Conservation (phyloP, 2,113 vertebrate genomes). For the Crotalus viridis region DNA sequence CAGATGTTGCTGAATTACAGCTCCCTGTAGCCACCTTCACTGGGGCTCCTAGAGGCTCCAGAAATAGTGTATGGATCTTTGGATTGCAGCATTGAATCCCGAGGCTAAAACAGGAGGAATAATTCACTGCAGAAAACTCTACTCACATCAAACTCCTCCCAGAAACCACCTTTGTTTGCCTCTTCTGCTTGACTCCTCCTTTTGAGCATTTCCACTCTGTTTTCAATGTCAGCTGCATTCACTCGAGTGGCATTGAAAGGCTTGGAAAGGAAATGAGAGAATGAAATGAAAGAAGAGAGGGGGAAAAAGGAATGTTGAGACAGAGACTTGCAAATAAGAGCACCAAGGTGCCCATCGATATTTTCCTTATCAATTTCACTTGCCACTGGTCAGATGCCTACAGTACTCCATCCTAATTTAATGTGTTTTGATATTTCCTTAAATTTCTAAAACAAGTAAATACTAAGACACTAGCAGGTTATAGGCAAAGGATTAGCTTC, state of each 20-base stretch:
- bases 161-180: constrained; percentile 89
- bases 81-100: background rate
- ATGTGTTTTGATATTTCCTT: background rate
- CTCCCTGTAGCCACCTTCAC: background rate
- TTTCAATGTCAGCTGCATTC: constrained; percentile 90
- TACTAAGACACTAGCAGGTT: background rate
- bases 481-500: background rate
- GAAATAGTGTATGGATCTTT: background rate
- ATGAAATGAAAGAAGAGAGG: background rate
- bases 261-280: constrained; percentile 60
- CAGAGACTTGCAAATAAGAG: background rate
- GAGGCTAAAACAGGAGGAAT: background rate
- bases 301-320: background rate
- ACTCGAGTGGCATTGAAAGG: constrained; percentile 89
- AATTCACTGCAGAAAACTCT: background rate
- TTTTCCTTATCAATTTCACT: background rate
- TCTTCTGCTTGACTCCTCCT: constrained; percentile 73
- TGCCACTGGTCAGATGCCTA: background rate
- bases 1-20: background rate
- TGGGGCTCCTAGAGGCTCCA: background rate
- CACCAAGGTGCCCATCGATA: background rate
- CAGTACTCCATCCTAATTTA: background rate
- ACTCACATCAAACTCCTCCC: constrained; percentile 96
- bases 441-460: background rate
- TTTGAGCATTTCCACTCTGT: constrained; percentile 85